phyloP scores from a whole-genome alignment of 1,140 invertebrate species.

The Megathymus violae region DNA sequence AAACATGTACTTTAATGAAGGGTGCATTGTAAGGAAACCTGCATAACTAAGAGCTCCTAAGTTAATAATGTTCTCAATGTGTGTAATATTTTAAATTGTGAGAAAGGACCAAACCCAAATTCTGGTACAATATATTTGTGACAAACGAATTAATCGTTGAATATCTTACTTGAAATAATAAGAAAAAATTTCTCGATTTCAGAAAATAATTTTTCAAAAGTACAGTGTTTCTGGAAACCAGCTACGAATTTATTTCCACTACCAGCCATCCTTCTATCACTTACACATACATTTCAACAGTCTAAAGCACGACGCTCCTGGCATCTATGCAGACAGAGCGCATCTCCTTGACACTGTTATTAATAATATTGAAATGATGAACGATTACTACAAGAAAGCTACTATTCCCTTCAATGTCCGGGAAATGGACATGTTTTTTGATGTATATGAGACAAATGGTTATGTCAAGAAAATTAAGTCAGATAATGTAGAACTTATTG shows the following conservation, averaged over 20 bases:
- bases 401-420: constrained; percentile 89
- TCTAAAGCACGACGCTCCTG: constrained; percentile 91
- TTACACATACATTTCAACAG: constrained; percentile 97
- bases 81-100: too few species aligned
- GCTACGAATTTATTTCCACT: constrained; percentile 95
- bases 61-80: too few species aligned
- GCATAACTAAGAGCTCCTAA: too few species aligned
- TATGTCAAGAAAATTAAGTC: constrained; percentile 65
- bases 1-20: too few species aligned
- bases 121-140: too few species aligned
- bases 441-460: constrained; percentile 76
- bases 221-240: constrained; percentile 89
- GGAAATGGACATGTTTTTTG: constrained; percentile 86
- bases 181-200: constrained; percentile 54
- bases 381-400: constrained; percentile 93
- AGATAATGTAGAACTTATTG: constrained; percentile 62
- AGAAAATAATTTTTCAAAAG: constrained; percentile 91
- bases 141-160: too few species aligned
- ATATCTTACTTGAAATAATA: constrained; percentile 3
- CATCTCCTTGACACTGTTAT: constrained; percentile 96
- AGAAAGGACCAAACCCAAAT: too few species aligned
- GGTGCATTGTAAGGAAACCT: too few species aligned
- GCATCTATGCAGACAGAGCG: constrained; percentile 91
- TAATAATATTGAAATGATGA: constrained; percentile 92
- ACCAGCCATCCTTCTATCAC: constrained; percentile 98